Evolutionary conservation across 2,888 invertebrate genomes (phyloP).

Genomic region (Cistogaster globosa): DNA sequence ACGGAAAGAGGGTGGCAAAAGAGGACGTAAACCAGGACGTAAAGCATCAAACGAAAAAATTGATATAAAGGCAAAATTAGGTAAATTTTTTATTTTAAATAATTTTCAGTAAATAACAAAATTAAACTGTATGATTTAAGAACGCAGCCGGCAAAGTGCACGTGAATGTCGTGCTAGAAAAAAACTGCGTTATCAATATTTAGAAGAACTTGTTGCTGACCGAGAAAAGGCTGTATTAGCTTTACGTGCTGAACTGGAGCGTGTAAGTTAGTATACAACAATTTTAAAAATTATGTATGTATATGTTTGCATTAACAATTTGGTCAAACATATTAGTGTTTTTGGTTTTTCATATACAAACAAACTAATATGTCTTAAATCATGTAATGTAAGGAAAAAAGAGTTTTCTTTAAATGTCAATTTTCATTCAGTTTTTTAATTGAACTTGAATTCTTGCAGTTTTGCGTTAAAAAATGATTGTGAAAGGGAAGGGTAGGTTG

Average conservation of each 20-base stretch:
- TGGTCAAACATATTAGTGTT: too few relatives aligned
- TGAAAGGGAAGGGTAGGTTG: too few relatives aligned
- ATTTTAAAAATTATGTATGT: constrained; percentile 28
- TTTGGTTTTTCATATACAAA: too few relatives aligned
- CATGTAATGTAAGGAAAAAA: too few relatives aligned
- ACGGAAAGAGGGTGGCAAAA: constrained; percentile 92
- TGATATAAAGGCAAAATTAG: constrained; percentile 96
- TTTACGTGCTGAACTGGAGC: constrained; percentile 94
- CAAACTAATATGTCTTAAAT: too few relatives aligned
- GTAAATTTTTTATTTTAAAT: constrained; percentile 83
- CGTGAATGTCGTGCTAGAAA: constrained; percentile 98
- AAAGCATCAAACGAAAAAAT: constrained; percentile 93
- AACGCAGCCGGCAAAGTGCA: constrained; percentile 98
- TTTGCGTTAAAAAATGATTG: too few relatives aligned
- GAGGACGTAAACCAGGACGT: constrained; percentile 94
- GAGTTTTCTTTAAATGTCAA: too few relatives aligned
- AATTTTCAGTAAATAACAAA: not conserved
- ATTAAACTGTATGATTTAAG: constrained; percentile 83
- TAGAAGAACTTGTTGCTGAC: constrained; percentile 96
- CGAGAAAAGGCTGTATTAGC: constrained; percentile 95
- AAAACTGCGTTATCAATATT: constrained; percentile 97
- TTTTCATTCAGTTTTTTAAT: too few relatives aligned
- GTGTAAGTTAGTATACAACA: constrained; percentile 85
- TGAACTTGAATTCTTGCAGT: too few relatives aligned
- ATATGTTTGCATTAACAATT: not conserved